Conservation (phyloP, 2,888 invertebrate genomes). For the Ceraclea dissimilis region DNA sequence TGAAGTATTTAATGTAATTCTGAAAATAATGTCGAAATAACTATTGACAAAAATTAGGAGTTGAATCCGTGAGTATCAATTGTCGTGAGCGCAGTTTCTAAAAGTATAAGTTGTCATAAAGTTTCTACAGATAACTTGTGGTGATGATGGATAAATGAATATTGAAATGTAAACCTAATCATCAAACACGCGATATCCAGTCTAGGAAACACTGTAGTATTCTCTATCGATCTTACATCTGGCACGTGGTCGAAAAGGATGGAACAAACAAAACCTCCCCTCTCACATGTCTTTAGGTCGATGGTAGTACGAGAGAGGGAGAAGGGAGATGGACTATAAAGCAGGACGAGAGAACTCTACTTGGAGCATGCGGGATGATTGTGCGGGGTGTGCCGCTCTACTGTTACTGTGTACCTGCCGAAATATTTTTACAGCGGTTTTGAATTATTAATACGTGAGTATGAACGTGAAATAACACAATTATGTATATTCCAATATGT, state of each 20-base stretch:
- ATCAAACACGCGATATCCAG: neutral
- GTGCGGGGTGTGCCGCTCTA: constrained; percentile 22
- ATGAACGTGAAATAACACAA: neutral
- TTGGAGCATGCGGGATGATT: constrained; percentile 20
- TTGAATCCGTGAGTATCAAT: no score
- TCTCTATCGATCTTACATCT: constrained; percentile 22
- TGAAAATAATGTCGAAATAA: no score
- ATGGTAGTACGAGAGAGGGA: neutral
- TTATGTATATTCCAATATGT: neutral
- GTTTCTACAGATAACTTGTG: neutral
- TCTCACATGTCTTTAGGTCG: neutral
- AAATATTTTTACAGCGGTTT: constrained; percentile 22
- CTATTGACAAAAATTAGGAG: no score
- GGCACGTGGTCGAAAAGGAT: constrained; percentile 17
- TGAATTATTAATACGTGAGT: constrained; percentile 3
- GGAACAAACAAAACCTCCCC: neutral
- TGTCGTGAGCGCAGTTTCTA: neutral
- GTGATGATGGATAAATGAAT: neutral
- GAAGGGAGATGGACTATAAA: neutral
- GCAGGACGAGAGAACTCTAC: neutral
- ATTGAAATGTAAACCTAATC: constrained; percentile 2
- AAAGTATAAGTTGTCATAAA: neutral
- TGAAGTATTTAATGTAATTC: no score
- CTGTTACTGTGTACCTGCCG: constrained; percentile 12
- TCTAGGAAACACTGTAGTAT: neutral